Evolutionary conservation across 2,888 invertebrate genomes (phyloP), one percentile per base, ranked within the genome.

Genomic region (Lissonota sp.): DNA sequence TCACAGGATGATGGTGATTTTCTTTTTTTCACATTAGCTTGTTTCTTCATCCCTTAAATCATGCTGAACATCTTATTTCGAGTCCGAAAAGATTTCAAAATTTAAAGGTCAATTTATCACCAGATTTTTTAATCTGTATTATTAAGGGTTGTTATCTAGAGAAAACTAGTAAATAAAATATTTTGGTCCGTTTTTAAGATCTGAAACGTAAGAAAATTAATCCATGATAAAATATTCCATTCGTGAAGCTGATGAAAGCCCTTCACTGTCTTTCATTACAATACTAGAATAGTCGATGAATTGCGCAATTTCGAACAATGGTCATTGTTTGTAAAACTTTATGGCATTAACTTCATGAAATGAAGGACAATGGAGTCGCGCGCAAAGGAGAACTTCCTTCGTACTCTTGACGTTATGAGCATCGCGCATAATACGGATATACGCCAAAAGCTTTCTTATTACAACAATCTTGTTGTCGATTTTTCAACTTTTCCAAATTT

Each of bases 41-140:
- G 37, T 58, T 66, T 79, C 3, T 44, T 26, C 46, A 44, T 60
- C 12, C 53, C 51, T 78, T 78, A 66, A 53, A 44, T 67, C 40
- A 78, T 62, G 72, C 55, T 62, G 72, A 78, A 72, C 55, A 67
- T 72, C 53, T 66, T 78, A 72, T 58, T 74, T 66, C 58, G 44
- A 64, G 44, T 60, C 70, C 49, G 26, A 10, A 12, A 14, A 42
- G 57, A 26, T 26, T 26, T 26, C 26, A 26, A 26, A 26, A 26
- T 26, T 3, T 26, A 3, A 26, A 26, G 26, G 26, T 26, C 26
- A 26, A 26, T 2, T 26, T 3, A 26, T 26, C 1, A 3, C 3
- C 26, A 26, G 26, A 26, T 2, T 26, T 26, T 26, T 26, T 26
- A 26, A 2, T 26, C 26, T 26, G 26, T 26, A 26, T 26, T 26